Evolutionary conservation across 2,888 invertebrate genomes (phyloP).

Genomic region (Acrobasis suavella): DNA sequence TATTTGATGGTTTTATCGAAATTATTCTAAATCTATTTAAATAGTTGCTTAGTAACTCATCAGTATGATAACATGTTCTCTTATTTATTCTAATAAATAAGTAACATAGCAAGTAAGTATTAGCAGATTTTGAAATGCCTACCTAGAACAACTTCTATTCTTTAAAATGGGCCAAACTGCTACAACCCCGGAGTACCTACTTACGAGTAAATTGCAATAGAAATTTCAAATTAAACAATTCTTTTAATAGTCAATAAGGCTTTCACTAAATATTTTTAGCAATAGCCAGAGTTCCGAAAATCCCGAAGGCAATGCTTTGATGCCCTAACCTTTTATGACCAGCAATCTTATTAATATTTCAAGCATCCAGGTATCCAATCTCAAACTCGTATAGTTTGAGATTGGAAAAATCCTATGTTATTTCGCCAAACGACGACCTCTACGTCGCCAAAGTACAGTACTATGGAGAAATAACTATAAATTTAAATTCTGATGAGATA

Average conservation of each 20-base stretch:
- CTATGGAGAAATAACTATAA: no score
- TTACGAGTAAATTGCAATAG: not conserved
- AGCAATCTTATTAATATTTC: slow-evolving; percentile 19
- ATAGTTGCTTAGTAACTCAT: no score
- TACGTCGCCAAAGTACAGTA: not conserved
- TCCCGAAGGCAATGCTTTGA: not conserved
- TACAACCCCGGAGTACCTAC: no score
- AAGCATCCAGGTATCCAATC: slow-evolving; percentile 8
- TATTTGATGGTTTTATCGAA: no score
- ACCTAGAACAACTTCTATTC: no score
- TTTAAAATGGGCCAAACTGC: not conserved
- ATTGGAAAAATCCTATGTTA: slow-evolving; percentile 13
- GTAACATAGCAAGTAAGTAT: no score
- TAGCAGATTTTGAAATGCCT: no score
- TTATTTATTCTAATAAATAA: no score
- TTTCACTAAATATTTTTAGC: not conserved
- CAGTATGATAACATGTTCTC: no score
- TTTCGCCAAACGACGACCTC: not conserved
- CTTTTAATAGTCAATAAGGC: not conserved
- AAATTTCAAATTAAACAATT: not conserved
- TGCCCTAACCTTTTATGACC: not conserved
- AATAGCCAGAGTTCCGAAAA: not conserved
- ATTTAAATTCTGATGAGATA: no score
- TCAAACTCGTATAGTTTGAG: not conserved
- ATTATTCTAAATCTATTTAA: no score